Conservation (phyloP, 1,140 invertebrate genomes). For the Drosophila santomea region DNA sequence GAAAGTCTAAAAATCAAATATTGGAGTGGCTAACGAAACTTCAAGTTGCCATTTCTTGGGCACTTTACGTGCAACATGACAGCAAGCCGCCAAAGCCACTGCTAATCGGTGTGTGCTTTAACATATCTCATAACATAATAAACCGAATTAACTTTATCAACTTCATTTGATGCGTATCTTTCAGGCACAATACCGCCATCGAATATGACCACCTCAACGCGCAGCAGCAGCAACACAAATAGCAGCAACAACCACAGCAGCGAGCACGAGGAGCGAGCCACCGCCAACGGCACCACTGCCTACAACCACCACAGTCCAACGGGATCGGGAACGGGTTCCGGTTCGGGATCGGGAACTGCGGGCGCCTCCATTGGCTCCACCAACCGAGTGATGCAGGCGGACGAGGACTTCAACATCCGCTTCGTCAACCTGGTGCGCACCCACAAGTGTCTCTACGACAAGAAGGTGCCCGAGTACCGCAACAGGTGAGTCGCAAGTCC, state of each 20-base stretch:
- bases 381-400: constrained; percentile 79
- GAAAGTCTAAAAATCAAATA: constrained; percentile 16
- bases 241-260: constrained; percentile 28
- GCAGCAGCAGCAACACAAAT: constrained; percentile 30
- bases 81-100: background rate
- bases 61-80: background rate
- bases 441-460: constrained; percentile 82
- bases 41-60: background rate
- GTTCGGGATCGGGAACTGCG: constrained; percentile 6
- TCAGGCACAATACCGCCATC: constrained; percentile 5
- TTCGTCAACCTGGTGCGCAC: constrained; percentile 83
- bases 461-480: constrained; percentile 81
- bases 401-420: constrained; percentile 84
- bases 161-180: background rate
- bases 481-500: constrained; percentile 66
- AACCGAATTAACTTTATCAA: too few species aligned
- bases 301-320: constrained; percentile 49
- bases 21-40: constrained; percentile 6
- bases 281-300: constrained; percentile 14
- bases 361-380: constrained; percentile 53
- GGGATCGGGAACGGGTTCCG: constrained; percentile 4
- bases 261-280: constrained; percentile 32
- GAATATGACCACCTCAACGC: constrained; percentile 79
- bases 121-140: too few species aligned
- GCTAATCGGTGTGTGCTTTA: too few species aligned